A percentile compares a stretch with the other conserved stretches of the same genome.
Evolutionary conservation across 2,797 vertebrate genomes (phyloP).

Genomic region (Menidia menidia): DNA sequence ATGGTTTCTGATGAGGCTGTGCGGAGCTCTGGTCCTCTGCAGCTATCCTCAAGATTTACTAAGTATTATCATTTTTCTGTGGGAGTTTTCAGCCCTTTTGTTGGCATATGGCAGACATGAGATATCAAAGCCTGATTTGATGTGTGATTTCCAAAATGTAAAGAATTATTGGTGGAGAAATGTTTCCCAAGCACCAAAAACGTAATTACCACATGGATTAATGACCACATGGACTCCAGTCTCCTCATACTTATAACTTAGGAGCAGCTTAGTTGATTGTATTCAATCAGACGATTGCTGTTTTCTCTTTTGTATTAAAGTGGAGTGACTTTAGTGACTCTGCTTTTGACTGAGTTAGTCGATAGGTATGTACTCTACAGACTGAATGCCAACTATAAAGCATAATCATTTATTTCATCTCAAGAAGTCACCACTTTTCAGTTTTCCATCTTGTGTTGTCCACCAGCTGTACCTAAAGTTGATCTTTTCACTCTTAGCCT

Average conservation of each 20-base stretch:
- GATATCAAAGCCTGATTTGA: background rate
- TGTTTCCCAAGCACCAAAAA: too few species aligned
- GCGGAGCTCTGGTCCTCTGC: background rate
- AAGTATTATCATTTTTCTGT: background rate
- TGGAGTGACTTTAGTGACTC: background rate
- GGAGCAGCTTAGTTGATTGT: too few species aligned
- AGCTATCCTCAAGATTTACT: background rate
- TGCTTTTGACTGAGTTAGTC: slow-evolving; percentile 28
- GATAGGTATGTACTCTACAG: slow-evolving; percentile 29
- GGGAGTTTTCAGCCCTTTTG: background rate
- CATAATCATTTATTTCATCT: slow-evolving; percentile 42
- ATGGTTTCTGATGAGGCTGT: too few species aligned
- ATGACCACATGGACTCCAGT: too few species aligned
- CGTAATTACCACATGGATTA: too few species aligned
- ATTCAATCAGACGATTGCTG: slow-evolving; percentile 3
- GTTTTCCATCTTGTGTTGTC: background rate
- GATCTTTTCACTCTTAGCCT: background rate
- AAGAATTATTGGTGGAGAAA: too few species aligned
- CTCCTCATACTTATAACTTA: too few species aligned
- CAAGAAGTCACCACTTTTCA: slow-evolving; percentile 9
- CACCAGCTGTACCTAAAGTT: background rate
- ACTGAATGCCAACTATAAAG: slow-evolving; percentile 35
- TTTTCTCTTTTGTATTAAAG: slow-evolving; percentile 41
- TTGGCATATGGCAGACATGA: background rate
- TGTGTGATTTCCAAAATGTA: too few species aligned